phyloP scores from a whole-genome alignment of 2,888 invertebrate species.

The Clunio marinus region DNA sequence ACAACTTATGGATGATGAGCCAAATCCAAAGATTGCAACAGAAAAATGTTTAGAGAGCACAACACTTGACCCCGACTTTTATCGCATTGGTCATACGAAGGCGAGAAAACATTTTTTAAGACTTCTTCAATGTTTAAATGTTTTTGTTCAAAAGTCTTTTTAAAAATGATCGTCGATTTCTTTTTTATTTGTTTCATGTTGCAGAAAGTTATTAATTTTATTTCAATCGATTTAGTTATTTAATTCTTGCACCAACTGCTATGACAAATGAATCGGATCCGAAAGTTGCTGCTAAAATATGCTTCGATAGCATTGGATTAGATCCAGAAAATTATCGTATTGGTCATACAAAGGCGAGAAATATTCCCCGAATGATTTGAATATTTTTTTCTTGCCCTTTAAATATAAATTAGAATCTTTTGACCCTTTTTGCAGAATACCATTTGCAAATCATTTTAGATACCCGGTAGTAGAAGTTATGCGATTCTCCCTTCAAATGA shows the following conservation, averaged over 20 bases:
- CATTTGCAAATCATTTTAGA: too few relatives aligned
- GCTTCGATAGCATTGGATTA: constrained; percentile 79
- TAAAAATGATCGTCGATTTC: background rate
- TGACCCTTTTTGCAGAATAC: too few relatives aligned
- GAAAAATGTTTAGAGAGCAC: constrained; percentile 75
- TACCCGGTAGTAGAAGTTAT: too few relatives aligned
- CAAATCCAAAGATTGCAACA: constrained; percentile 78
- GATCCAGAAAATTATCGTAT: constrained; percentile 94
- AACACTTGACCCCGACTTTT: constrained; percentile 84
- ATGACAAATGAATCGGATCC: constrained; percentile 77
- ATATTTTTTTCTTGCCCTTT: too few relatives aligned
- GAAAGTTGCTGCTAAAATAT: constrained; percentile 80
- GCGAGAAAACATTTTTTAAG: constrained; percentile 64
- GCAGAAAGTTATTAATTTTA: background rate
- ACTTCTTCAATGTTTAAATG: constrained; percentile 3
- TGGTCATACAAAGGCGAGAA: constrained; percentile 98
- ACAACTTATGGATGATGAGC: constrained; percentile 26
- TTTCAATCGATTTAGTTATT: constrained; percentile 67
- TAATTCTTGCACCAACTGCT: constrained; percentile 96
- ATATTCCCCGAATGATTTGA: too few relatives aligned
- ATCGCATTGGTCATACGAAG: constrained; percentile 97
- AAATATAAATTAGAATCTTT: too few relatives aligned
- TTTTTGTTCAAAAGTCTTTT: background rate
- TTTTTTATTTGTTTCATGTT: background rate
- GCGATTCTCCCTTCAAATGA: too few relatives aligned